Conservation (phyloP, 1,140 invertebrate species). For the Ylistrum balloti region DNA sequence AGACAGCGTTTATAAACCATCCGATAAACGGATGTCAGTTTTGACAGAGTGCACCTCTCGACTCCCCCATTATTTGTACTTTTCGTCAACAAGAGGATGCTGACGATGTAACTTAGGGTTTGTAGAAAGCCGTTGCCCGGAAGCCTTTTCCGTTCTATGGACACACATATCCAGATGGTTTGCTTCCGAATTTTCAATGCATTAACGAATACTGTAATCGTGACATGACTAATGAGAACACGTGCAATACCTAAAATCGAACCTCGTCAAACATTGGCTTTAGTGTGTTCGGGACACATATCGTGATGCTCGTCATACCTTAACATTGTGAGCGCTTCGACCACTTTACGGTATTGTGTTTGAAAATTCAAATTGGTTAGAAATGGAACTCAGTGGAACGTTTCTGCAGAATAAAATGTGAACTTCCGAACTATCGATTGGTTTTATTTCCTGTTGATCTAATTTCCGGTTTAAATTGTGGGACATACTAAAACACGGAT, state of each 20-base stretch:
- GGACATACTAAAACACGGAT: no score
- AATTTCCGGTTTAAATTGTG: no score
- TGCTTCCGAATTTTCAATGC: no score
- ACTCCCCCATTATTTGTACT: not conserved
- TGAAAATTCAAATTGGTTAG: no score
- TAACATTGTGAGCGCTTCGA: no score
- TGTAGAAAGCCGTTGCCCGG: not conserved
- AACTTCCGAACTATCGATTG: no score
- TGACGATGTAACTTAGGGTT: not conserved
- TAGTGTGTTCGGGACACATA: not conserved
- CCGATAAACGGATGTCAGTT: not conserved
- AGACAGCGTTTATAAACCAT: not conserved
- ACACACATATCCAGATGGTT: not conserved
- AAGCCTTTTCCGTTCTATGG: not conserved
- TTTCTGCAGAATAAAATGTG: no score
- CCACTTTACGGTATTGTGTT: no score
- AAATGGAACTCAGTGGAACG: no score
- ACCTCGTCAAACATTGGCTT: not conserved
- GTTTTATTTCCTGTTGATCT: no score
- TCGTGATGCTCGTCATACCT: no score
- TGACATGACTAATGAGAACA: not conserved
- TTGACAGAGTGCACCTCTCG: not conserved
- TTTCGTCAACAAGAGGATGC: constrained; percentile 7
- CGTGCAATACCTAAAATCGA: not conserved
- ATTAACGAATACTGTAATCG: not conserved